Conservation (phyloP, 2,888 invertebrate species). For the Lithophane semibrunnea region DNA sequence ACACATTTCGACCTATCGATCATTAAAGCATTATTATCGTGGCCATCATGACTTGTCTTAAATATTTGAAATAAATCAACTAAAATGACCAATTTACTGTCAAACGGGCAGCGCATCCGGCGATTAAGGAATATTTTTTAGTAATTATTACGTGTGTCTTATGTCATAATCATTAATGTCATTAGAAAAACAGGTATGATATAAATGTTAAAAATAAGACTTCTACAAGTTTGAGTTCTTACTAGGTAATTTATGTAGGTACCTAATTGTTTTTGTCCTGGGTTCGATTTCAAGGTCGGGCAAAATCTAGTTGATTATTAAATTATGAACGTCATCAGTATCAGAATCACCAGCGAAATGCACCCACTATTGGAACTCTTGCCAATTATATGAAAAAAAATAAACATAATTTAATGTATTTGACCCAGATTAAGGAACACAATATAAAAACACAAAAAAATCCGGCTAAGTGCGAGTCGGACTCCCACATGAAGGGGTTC, state of each 20-base stretch:
- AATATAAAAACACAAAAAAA: too few species aligned
- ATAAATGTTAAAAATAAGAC: constrained; percentile 7
- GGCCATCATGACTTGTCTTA: constrained; percentile 27
- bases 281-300: too few species aligned
- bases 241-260: neutral
- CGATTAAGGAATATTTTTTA: constrained; percentile 49
- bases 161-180: constrained; percentile 23
- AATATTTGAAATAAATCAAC: constrained; percentile 58
- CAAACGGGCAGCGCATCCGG: constrained; percentile 52
- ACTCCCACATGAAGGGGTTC: too few species aligned
- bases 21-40: constrained; percentile 38
- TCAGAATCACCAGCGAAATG: too few species aligned
- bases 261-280: neutral
- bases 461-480: too few species aligned
- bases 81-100: constrained; percentile 52
- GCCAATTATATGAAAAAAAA: too few species aligned
- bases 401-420: too few species aligned
- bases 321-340: too few species aligned
- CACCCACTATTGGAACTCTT: too few species aligned
- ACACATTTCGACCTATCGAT: constrained; percentile 4
- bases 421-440: too few species aligned
- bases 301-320: too few species aligned
- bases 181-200: constrained; percentile 15
- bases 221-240: neutral
- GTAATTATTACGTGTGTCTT: constrained; percentile 43